Conservation (phyloP, 2,113 vertebrate genomes). For the Grammomys surdaster region DNA sequence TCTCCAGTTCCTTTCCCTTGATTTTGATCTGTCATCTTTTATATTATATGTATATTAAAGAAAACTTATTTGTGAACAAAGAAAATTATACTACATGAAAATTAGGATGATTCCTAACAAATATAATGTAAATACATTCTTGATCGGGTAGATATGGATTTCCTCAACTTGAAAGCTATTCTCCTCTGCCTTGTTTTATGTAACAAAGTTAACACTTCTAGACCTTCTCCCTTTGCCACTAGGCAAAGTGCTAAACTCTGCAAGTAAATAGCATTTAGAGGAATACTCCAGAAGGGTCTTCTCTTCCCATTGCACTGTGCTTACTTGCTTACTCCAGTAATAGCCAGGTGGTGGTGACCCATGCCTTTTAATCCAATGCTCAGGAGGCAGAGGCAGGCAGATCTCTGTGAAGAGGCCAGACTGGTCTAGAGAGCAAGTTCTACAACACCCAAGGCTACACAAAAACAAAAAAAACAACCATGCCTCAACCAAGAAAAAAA, state of each 20-base stretch:
- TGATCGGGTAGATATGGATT: background rate
- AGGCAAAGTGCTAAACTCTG: background rate
- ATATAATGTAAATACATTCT: constrained; percentile 32
- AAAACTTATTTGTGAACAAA: background rate
- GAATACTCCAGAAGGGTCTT: background rate
- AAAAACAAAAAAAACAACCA: background rate
- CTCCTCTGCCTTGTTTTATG: background rate
- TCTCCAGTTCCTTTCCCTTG: background rate
- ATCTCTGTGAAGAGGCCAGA: no score
- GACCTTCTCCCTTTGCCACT: background rate
- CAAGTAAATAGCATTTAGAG: background rate
- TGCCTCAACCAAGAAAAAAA: background rate
- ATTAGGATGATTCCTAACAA: constrained; percentile 31
- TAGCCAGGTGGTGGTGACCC: background rate
- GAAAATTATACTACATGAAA: background rate
- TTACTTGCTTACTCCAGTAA: background rate
- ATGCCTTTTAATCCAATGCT: background rate
- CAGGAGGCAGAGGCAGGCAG: background rate
- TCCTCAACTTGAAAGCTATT: background rate
- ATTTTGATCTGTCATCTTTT: background rate
- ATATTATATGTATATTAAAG: background rate
- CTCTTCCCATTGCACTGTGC: background rate
- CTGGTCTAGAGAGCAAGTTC: background rate
- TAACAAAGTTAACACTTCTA: background rate
- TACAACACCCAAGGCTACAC: background rate